Conservation (phyloP, 2,888 invertebrate species). For the Lissonota sp. region DNA sequence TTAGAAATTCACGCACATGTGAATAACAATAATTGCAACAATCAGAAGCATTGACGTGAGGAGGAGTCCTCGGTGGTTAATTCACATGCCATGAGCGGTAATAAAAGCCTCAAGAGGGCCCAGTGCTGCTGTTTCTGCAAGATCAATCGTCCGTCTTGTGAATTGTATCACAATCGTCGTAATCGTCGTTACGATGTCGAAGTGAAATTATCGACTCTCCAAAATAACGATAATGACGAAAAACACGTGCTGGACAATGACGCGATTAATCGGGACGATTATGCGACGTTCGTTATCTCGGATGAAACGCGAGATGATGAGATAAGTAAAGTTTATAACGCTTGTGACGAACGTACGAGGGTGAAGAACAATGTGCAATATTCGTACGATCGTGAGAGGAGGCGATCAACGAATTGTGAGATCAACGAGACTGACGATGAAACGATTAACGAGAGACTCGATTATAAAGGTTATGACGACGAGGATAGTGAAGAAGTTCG, state of each 20-base stretch:
- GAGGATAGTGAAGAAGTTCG: neutral
- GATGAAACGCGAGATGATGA: neutral
- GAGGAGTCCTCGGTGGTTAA: constrained; percentile 79
- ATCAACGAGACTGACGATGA: constrained; percentile 7
- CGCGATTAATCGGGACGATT: neutral
- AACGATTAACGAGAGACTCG: constrained; percentile 23
- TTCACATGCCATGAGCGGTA: constrained; percentile 75
- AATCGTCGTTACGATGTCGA: constrained; percentile 36
- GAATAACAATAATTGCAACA: too few species aligned
- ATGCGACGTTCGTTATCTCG: neutral
- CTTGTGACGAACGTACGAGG: too few species aligned
- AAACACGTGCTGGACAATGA: too few species aligned
- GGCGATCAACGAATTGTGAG: neutral
- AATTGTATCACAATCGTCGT: constrained; percentile 45
- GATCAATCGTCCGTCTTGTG: constrained; percentile 25
- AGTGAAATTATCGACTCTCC: constrained; percentile 11
- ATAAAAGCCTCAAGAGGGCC: constrained; percentile 66
- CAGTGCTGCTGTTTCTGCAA: constrained; percentile 58
- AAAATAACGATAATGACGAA: too few species aligned
- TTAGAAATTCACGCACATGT: too few species aligned
- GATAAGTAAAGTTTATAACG: constrained; percentile 15
- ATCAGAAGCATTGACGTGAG: constrained; percentile 80
- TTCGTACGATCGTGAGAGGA: neutral
- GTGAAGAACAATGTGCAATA: too few species aligned
- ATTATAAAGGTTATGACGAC: constrained; percentile 2